Percentiles rank a stretch among this genome's conserved stretches.
Conservation (phyloP, 2,113 vertebrate species). For the Carlito syrichta region DNA sequence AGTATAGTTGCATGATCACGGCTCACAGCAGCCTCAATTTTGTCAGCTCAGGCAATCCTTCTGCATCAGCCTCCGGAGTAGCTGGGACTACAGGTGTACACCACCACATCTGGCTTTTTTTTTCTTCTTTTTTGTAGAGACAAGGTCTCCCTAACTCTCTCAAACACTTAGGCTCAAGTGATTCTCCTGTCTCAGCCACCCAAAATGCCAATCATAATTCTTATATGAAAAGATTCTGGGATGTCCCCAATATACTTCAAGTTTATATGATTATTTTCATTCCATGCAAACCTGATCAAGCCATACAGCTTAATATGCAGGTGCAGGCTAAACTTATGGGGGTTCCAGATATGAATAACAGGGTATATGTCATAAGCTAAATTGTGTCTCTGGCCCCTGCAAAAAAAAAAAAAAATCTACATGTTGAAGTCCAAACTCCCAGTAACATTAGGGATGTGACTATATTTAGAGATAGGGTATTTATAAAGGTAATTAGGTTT, state of each 20-base stretch:
- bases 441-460: neutral
- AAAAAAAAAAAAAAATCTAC: neutral
- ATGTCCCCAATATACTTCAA: neutral
- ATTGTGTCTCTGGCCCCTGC: too few relatives aligned
- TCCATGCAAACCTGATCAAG: neutral
- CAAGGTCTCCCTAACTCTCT: neutral
- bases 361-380: neutral
- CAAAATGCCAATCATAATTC: neutral
- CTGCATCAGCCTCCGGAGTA: neutral
- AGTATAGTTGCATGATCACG: neutral
- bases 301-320: neutral
- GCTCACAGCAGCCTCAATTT: neutral
- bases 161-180: too few relatives aligned
- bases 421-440: neutral
- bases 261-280: neutral
- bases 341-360: neutral
- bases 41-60: neutral
- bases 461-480: neutral
- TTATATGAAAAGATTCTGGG: neutral
- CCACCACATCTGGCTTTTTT: neutral
- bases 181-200: neutral
- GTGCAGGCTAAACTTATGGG: neutral
- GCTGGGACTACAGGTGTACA: neutral
- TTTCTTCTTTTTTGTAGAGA: neutral
- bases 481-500: neutral